Percentiles rank a stretch among this genome's conserved stretches.
These are phyloP conservation scores for Corythornis madagascariensis DNA, from an alignment of 2,113 vertebrate genomes.

Conservation along the genomic window DNA sequence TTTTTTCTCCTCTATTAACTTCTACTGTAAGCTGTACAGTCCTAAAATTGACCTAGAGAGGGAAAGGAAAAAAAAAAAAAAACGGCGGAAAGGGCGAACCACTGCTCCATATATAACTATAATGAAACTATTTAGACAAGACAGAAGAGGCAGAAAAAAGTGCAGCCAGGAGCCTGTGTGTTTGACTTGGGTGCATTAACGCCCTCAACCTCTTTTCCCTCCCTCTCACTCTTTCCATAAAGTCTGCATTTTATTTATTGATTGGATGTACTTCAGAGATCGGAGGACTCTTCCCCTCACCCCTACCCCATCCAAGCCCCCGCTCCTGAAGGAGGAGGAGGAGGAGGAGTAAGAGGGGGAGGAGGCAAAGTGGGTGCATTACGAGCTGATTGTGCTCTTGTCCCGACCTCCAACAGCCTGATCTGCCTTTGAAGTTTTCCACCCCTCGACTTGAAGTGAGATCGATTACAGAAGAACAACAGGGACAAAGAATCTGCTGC, in stretches of 20 bases:
- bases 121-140: neutral
- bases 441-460: slow-evolving; percentile 79
- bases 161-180: neutral
- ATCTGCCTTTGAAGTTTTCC: slow-evolving; percentile 81
- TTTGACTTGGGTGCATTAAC: neutral
- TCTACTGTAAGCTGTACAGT: neutral
- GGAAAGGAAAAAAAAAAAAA: no score
- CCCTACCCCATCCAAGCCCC: neutral
- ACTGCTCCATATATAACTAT: neutral
- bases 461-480: slow-evolving; percentile 87
- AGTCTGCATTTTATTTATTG: slow-evolving; percentile 57
- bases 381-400: slow-evolving; percentile 68
- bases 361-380: slow-evolving; percentile 31
- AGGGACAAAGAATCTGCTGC: slow-evolving; percentile 79
- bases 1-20: neutral
- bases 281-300: neutral
- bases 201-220: neutral
- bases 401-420: slow-evolving; percentile 78
- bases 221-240: neutral
- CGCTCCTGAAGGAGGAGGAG: slow-evolving; percentile 15
- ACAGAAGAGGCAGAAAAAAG: neutral
- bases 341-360: slow-evolving; percentile 24
- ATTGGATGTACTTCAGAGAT: neutral
- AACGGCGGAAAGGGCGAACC: neutral
- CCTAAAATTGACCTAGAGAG: neutral